phyloP scores from a whole-genome alignment of 35 echinoderm and acorn worm genomes.

The Ptychodera flava region DNA sequence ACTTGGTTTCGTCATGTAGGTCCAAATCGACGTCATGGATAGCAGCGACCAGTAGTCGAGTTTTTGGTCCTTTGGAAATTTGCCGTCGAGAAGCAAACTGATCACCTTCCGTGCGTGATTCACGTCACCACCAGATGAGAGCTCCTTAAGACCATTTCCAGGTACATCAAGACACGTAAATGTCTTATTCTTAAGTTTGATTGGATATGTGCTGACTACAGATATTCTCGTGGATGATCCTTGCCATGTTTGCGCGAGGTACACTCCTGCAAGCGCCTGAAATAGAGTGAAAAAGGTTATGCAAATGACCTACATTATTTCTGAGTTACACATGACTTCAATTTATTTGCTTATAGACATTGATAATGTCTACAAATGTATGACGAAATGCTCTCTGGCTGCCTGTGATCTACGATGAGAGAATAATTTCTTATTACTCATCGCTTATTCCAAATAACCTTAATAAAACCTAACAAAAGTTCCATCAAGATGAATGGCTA shows the following conservation, averaged over 20 bases:
- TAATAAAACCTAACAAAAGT: background rate
- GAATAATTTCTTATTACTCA: too few relatives aligned
- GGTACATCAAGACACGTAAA: background rate
- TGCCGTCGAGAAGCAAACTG: background rate
- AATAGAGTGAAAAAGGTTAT: too few relatives aligned
- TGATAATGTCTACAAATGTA: too few relatives aligned
- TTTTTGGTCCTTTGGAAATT: background rate
- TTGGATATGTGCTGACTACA: background rate
- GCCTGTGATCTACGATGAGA: too few relatives aligned
- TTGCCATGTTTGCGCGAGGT: background rate
- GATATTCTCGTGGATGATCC: background rate
- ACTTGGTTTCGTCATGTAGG: background rate
- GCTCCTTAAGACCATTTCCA: background rate
- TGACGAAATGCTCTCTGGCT: too few relatives aligned
- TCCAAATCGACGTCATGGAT: background rate
- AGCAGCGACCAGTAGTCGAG: background rate
- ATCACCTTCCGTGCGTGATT: background rate
- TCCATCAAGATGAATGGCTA: background rate
- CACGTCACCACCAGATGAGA: background rate
- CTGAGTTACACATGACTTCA: too few relatives aligned
- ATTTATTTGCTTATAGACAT: too few relatives aligned
- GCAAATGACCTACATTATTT: too few relatives aligned
- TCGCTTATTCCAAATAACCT: too few relatives aligned
- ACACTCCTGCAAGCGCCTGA: background rate
- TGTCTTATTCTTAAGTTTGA: background rate